Evolutionary conservation across 2,888 invertebrate species (phyloP).

Genomic region (Lymantria monacha): DNA sequence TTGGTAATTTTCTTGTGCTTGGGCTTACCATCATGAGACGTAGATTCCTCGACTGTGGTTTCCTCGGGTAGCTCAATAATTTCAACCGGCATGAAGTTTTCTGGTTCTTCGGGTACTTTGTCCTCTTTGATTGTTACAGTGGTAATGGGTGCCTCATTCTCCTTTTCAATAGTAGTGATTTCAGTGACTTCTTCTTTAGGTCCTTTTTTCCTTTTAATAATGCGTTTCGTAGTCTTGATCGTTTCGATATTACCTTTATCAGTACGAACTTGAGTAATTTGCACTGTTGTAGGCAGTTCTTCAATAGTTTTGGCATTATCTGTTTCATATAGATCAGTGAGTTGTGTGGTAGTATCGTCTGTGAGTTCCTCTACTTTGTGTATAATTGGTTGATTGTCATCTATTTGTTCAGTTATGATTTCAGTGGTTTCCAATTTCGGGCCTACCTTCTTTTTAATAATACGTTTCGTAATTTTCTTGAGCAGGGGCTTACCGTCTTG

Average conservation of each 20-base stretch:
- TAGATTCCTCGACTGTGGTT: conserved; percentile 49
- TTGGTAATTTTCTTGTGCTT: conserved; percentile 46
- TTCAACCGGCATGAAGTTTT: conserved; percentile 18
- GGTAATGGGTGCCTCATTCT: conserved; percentile 44
- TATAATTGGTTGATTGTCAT: not conserved
- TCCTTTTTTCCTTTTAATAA: not conserved
- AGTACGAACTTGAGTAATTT: not conserved
- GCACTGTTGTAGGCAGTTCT: not conserved
- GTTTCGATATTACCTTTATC: not conserved
- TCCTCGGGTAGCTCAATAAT: conserved; percentile 37
- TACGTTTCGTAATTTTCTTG: not conserved
- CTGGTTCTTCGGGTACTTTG: conserved; percentile 7
- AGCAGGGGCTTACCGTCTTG: not conserved
- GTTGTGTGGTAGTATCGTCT: not conserved
- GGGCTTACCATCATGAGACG: conserved; percentile 33
- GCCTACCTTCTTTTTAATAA: not conserved
- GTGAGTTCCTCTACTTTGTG: not conserved
- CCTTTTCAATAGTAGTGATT: conserved; percentile 61
- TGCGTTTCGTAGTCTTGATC: not conserved
- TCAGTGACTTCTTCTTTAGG: conserved; percentile 10
- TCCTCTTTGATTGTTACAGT: conserved; percentile 17
- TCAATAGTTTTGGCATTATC: not conserved
- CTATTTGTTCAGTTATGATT: not conserved
- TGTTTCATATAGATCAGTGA: not conserved
- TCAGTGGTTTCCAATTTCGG: not conserved